phyloP scores from a whole-genome alignment of 2,888 invertebrate genomes.

The Agrochola lota region DNA sequence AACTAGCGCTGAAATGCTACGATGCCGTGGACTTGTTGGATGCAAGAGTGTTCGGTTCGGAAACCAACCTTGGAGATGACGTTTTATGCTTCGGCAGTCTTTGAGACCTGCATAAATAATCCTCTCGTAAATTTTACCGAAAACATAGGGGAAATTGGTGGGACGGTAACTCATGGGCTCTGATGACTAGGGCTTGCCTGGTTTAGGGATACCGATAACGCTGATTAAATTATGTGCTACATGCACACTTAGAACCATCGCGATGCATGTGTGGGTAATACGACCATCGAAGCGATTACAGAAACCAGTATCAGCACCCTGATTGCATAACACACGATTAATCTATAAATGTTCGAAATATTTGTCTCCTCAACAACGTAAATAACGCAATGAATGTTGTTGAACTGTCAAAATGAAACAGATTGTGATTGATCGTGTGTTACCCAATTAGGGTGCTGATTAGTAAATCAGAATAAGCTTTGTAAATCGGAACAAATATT shows the following conservation, averaged over 20 bases:
- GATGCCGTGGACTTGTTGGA: neutral
- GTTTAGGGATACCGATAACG: neutral
- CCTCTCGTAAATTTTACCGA: neutral
- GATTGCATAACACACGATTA: no score
- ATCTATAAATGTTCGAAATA: no score
- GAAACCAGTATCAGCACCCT: no score
- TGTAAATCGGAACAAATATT: neutral
- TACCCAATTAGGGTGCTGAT: no score
- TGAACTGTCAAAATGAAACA: no score
- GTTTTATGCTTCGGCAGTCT: neutral
- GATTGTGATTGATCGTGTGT: no score
- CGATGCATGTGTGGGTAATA: neutral
- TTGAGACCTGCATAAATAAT: neutral
- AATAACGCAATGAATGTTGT: no score
- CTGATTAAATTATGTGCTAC: neutral
- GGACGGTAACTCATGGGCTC: neutral
- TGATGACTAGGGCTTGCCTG: neutral
- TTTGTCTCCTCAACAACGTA: no score
- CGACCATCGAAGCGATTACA: neutral
- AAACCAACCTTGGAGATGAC: neutral
- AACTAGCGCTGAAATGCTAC: neutral
- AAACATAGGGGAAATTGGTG: neutral
- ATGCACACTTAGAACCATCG: neutral
- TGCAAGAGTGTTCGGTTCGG: neutral
- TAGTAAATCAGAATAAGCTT: neutral